These are phyloP conservation scores for Tachina fera DNA, from an alignment of 2,888 invertebrate genomes.

Conservation along the genomic window DNA sequence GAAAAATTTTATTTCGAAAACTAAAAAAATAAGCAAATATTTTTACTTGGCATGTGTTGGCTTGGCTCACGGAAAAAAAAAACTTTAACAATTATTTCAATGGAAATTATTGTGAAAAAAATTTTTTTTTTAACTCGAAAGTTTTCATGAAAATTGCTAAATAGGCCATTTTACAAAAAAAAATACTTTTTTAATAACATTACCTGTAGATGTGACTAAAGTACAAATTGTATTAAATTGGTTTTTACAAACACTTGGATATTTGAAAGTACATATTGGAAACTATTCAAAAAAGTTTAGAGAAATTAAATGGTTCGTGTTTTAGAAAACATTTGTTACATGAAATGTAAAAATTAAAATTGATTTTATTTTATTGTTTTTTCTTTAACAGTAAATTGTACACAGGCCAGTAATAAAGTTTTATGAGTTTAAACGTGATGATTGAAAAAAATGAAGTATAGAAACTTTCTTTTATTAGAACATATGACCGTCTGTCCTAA, in stretches of 20 bases:
- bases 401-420: too few relatives aligned
- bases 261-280: neutral
- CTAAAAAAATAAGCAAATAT: neutral
- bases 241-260: constrained; percentile 1
- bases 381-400: too few relatives aligned
- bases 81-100: constrained; percentile 36
- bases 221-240: constrained; percentile 52
- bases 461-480: too few relatives aligned
- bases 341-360: neutral
- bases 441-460: too few relatives aligned
- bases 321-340: neutral
- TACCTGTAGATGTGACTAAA: constrained; percentile 54
- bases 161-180: constrained; percentile 3
- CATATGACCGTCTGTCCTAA: too few relatives aligned
- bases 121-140: neutral
- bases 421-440: too few relatives aligned
- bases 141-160: constrained; percentile 1
- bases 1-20: neutral
- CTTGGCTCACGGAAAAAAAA: neutral
- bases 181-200: constrained; percentile 37
- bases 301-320: constrained; percentile 2
- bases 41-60: constrained; percentile 33
- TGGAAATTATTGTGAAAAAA: constrained; percentile 32
- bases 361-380: neutral
- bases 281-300: constrained; percentile 2